Percentiles rank a stretch among this genome's conserved stretches.
These are phyloP conservation scores for Adelosebastes latens DNA, from an alignment of 2,797 vertebrate genomes.

Conservation along the genomic window DNA sequence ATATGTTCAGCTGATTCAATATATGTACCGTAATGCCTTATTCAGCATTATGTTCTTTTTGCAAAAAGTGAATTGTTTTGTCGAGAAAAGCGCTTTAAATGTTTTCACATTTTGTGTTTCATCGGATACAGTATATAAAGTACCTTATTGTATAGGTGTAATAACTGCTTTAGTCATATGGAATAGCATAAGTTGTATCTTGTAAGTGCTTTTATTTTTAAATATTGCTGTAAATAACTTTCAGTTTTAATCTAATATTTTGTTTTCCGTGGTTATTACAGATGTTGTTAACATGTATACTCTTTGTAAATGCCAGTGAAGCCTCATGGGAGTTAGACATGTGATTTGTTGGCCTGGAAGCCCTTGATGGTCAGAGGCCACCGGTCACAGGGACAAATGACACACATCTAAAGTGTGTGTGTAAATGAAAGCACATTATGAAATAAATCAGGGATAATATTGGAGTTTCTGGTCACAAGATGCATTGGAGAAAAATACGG, in stretches of 20 bases:
- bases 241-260: neutral
- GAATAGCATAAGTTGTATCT: neutral
- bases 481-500: neutral
- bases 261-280: constrained; percentile 1
- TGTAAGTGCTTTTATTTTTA: constrained; percentile 20
- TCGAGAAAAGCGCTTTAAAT: constrained; percentile 11
- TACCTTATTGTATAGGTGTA: constrained; percentile 15
- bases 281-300: neutral
- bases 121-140: constrained; percentile 6
- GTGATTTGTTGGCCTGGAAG: neutral
- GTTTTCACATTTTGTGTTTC: constrained; percentile 17
- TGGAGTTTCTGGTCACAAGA: neutral
- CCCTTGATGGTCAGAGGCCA: neutral
- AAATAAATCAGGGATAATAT: neutral
- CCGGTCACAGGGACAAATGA: neutral
- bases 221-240: constrained; percentile 6
- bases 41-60: constrained; percentile 28
- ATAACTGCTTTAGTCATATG: constrained; percentile 18
- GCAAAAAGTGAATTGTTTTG: constrained; percentile 22
- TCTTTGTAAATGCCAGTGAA: constrained; percentile 22
- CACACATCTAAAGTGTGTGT: neutral
- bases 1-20: constrained; percentile 28
- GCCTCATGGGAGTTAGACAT: neutral
- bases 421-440: constrained; percentile 15
- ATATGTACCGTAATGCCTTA: constrained; percentile 59